Conservation (phyloP, 2,797 vertebrate genomes). For the Onychomys torridus region DNA sequence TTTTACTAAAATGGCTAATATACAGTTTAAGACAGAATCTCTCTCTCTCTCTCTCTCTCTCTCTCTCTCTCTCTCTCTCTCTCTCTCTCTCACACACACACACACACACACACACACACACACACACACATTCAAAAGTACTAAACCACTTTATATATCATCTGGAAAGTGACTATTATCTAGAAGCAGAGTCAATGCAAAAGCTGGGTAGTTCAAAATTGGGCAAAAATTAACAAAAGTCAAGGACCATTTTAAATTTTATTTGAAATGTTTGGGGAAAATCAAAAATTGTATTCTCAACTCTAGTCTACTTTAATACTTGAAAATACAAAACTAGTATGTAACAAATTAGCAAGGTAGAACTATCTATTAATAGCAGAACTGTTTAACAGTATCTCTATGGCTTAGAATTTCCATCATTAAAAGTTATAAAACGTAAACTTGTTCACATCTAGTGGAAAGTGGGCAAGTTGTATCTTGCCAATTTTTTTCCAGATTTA, state of each 20-base stretch:
- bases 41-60: too few species aligned
- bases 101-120: not conserved
- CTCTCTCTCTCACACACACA: not conserved
- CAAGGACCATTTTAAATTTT: slow-evolving; percentile 24
- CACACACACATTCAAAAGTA: slow-evolving; percentile 59
- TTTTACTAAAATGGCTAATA: slow-evolving; percentile 21
- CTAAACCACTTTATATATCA: slow-evolving; percentile 64
- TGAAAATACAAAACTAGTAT: slow-evolving; percentile 51
- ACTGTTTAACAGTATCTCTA: slow-evolving; percentile 29
- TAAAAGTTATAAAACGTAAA: slow-evolving; percentile 41
- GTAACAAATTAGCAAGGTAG: slow-evolving; percentile 8
- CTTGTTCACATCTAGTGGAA: not conserved
- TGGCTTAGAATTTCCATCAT: not conserved
- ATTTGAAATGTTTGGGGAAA: slow-evolving; percentile 39
- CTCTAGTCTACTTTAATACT: slow-evolving; percentile 47
- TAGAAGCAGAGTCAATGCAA: slow-evolving; percentile 73
- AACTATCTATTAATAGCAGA: not conserved
- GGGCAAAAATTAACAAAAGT: slow-evolving; percentile 59
- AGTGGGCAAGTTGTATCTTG: not conserved
- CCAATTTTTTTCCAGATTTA: slow-evolving; percentile 52
- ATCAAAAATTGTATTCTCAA: slow-evolving; percentile 56
- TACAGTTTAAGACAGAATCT: slow-evolving; percentile 60
- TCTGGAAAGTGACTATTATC: slow-evolving; percentile 37
- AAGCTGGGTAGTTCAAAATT: slow-evolving; percentile 65
- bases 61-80: too few species aligned